Conservation (phyloP, 2,888 invertebrate genomes). For the Netelia fuscicornis region DNA sequence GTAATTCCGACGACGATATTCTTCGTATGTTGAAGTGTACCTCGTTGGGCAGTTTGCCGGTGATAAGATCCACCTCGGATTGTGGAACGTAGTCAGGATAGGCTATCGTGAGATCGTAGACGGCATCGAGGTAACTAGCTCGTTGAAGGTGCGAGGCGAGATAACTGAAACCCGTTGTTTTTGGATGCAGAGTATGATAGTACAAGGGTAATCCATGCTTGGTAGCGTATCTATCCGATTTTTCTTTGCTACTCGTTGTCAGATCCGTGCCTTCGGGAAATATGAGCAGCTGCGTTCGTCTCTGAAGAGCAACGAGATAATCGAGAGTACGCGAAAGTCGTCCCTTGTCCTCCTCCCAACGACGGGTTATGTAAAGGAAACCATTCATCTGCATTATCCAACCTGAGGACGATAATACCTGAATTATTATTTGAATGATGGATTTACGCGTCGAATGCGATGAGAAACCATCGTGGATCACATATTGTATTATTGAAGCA, state of each 20-base stretch:
- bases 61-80: slow-evolving; percentile 90
- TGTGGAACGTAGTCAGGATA: slow-evolving; percentile 92
- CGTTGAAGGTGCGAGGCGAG: slow-evolving; percentile 87
- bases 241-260: slow-evolving; percentile 88
- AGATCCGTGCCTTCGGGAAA: slow-evolving; percentile 97
- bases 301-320: slow-evolving; percentile 89
- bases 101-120: slow-evolving; percentile 95
- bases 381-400: slow-evolving; percentile 96
- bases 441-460: not conserved
- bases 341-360: slow-evolving; percentile 91
- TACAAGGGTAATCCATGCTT: slow-evolving; percentile 89
- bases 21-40: slow-evolving; percentile 92
- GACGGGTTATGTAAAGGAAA: slow-evolving; percentile 93
- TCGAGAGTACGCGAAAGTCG: slow-evolving; percentile 89
- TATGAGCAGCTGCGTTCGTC: slow-evolving; percentile 90
- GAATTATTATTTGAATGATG: not conserved
- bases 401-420: slow-evolving; percentile 85
- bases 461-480: not conserved
- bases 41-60: slow-evolving; percentile 90
- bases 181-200: slow-evolving; percentile 93
- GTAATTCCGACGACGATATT: slow-evolving; percentile 87
- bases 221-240: slow-evolving; percentile 90
- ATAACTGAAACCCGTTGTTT: slow-evolving; percentile 92
- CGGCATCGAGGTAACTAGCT: slow-evolving; percentile 89
- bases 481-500: slow-evolving; percentile 3